Evolutionary conservation across 2,797 vertebrate genomes (phyloP), one percentile per base, ranked within the genome.

Genomic region (Sebastolobus altivelis): DNA sequence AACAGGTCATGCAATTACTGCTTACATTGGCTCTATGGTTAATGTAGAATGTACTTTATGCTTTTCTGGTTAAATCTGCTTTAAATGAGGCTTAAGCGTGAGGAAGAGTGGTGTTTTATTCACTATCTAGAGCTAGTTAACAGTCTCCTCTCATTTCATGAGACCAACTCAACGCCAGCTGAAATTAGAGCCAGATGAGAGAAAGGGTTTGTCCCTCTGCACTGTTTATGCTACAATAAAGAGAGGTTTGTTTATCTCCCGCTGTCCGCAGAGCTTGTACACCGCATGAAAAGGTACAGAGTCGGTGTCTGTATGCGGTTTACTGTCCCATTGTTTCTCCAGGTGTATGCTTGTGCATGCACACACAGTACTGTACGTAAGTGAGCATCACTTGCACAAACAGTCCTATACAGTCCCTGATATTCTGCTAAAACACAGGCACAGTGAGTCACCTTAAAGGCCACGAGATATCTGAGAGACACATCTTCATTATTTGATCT

Each of bases 401-500:
- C 60, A 72, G 69, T 66, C 38, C 49, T 29, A 49, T 29, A 55
- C 40, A 33, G 62, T 18, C n/a, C 6, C 37, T 68, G 37, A 40
- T 71, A 75, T 74, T 78, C 29, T 61, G 5, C 22, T 35, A 59
- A 82, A 91, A 62, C 70, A 86, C 78, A 83, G 68, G 4, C 54
- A 43, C 29, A 46, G 40, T 72, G 83, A 87, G 27, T 81, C 68
- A 77, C 54, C 71, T 89, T 82, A 81, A 78, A 84, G 67, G 40
- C 69, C 62, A 72, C 1, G 4, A 58, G 40, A 71, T 88, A 92
- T 90, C 90, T 77, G 16, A 62, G 65, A 59, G 75, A 60, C 65
- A 54, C 65, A 93, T 92, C 89, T 89, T 80, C 38, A 62, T 92
- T 79, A 89, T 93, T 87, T 80, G 76, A 93, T 93, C 71, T 90